phyloP scores from a whole-genome alignment of 2,113 vertebrate species.

The Chlorodrepanis virens region DNA sequence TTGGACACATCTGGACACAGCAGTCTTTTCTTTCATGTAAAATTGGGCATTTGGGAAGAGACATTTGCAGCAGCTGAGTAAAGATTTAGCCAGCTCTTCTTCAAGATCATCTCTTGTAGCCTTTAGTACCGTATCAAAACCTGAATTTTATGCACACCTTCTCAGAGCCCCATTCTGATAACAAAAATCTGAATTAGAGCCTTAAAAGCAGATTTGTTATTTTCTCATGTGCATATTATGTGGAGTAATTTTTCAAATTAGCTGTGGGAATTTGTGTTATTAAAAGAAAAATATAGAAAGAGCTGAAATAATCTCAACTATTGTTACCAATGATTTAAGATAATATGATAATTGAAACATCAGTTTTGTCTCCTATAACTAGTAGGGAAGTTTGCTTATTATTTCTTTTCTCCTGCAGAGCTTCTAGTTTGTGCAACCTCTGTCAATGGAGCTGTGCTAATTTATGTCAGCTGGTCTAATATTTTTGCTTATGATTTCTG shows the following conservation, averaged over 20 bases:
- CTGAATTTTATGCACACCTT: background rate
- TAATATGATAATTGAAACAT: background rate
- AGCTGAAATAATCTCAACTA: background rate
- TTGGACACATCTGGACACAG: background rate
- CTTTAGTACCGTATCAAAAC: background rate
- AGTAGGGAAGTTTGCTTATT: background rate
- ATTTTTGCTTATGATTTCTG: constrained; percentile 34
- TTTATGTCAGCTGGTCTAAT: constrained; percentile 28
- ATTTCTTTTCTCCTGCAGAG: background rate
- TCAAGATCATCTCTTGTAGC: background rate
- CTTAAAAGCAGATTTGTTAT: background rate
- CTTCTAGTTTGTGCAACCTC: background rate
- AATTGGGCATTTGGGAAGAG: background rate
- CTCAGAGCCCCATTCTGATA: background rate
- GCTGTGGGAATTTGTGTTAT: background rate
- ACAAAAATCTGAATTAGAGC: background rate
- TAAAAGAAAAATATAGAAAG: background rate
- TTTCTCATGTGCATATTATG: rapidly evolving
- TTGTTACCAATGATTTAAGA: background rate
- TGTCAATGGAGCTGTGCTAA: background rate
- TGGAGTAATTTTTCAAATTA: background rate
- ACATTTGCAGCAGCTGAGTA: background rate
- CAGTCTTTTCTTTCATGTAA: background rate
- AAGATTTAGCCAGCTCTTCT: background rate
- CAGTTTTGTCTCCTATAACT: background rate